Evolutionary conservation across 2,113 vertebrate species (phyloP).

Genomic region (Alosa alosa): DNA sequence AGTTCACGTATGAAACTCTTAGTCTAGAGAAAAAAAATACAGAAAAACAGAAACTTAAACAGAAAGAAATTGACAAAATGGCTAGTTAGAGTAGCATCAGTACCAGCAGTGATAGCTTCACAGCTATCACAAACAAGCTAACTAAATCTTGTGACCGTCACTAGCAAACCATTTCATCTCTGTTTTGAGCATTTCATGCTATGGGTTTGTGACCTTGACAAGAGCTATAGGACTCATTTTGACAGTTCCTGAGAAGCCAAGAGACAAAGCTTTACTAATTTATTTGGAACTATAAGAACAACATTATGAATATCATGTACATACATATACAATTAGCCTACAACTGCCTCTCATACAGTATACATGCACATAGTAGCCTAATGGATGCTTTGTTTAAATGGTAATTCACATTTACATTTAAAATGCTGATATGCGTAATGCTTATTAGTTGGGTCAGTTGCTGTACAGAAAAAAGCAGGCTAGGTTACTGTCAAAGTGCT

Average conservation of each 20-base stretch:
- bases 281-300: not conserved
- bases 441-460: not conserved
- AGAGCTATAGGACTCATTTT: not conserved
- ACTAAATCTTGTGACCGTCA: not conserved
- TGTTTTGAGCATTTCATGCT: not conserved
- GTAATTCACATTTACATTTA: not conserved
- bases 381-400: not conserved
- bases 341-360: too few relatives aligned
- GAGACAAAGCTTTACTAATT: not conserved
- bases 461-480: not conserved
- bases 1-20: not conserved
- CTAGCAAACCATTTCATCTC: not conserved
- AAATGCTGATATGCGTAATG: not conserved
- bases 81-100: not conserved
- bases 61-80: too few relatives aligned
- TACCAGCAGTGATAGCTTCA: not conserved
- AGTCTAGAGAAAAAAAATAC: not conserved
- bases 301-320: not conserved
- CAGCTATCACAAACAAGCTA: not conserved
- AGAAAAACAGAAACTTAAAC: not conserved
- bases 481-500: not conserved
- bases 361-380: not conserved
- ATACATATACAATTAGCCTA: not conserved
- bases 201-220: not conserved
- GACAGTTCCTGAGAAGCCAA: not conserved